Evolutionary conservation across 2,888 invertebrate species (phyloP).

Genomic region (Perithous albicinctus): DNA sequence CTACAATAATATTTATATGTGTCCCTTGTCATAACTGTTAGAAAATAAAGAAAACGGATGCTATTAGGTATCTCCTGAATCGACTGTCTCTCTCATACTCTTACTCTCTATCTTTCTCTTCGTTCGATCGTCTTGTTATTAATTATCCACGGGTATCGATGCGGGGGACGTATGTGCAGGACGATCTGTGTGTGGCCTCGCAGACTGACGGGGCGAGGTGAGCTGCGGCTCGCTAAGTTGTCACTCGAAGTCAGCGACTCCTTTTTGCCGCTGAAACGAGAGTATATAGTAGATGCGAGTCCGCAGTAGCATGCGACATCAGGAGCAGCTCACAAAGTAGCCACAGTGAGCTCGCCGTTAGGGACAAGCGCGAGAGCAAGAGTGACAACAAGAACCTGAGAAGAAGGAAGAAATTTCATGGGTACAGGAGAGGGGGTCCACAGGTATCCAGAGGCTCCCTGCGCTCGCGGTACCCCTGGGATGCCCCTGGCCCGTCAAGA

Average conservation of each 20-base stretch:
- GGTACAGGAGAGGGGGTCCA: slow-evolving; percentile 65
- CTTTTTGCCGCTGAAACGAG: slow-evolving; percentile 76
- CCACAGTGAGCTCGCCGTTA: slow-evolving; percentile 22
- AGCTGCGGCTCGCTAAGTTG: slow-evolving; percentile 83
- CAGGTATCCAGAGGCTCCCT: slow-evolving; percentile 64
- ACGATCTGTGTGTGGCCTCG: slow-evolving; percentile 73
- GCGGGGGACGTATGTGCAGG: slow-evolving; percentile 39
- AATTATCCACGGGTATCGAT: slow-evolving; percentile 62
- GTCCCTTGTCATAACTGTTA: slow-evolving; percentile 1
- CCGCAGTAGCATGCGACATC: slow-evolving; percentile 10
- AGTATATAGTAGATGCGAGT: slow-evolving; percentile 42
- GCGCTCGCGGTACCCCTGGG: slow-evolving; percentile 68
- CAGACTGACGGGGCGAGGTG: slow-evolving; percentile 78
- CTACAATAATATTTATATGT: slow-evolving; percentile 21
- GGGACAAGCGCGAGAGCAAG: slow-evolving; percentile 35
- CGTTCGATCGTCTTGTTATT: slow-evolving; percentile 52
- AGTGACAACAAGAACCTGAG: slow-evolving; percentile 34
- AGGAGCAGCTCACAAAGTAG: slow-evolving; percentile 18
- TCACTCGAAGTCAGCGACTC: slow-evolving; percentile 82
- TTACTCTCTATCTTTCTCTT: background rate
- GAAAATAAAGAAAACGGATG: slow-evolving; percentile 9
- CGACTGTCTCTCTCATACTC: background rate
- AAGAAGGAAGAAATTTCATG: slow-evolving; percentile 63
- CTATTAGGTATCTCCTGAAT: background rate
- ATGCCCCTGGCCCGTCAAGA: slow-evolving; percentile 77